Evolutionary conservation across 2,797 vertebrate genomes (phyloP).

Genomic region (Caiman crocodilus): DNA sequence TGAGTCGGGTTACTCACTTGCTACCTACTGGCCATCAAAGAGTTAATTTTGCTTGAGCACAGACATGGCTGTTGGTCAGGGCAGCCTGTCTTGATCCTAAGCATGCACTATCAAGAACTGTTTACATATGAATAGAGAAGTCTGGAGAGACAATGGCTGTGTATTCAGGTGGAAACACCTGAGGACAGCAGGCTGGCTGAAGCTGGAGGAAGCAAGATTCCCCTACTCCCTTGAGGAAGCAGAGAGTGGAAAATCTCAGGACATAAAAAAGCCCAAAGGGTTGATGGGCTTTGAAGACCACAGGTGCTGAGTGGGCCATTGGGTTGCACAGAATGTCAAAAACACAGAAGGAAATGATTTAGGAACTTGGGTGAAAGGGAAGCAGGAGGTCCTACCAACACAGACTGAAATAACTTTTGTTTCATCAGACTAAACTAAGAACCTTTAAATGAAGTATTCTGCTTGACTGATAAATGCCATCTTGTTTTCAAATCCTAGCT

Average conservation of each 20-base stretch:
- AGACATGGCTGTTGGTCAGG: rapidly evolving
- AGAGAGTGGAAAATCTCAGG: too few relatives aligned
- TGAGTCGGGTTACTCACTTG: neutral
- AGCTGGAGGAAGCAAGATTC: neutral
- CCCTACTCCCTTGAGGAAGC: neutral
- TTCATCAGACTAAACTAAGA: neutral
- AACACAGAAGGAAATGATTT: neutral
- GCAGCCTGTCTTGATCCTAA: rapidly evolving
- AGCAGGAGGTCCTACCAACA: neutral
- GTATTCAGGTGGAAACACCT: neutral
- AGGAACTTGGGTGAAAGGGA: neutral
- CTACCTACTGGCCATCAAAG: neutral
- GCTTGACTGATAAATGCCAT: rapidly evolving
- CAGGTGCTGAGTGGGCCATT: too few relatives aligned
- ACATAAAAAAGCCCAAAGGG: neutral
- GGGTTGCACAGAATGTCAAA: too few relatives aligned
- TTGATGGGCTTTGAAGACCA: neutral
- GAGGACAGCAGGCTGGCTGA: neutral
- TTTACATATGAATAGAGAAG: rapidly evolving
- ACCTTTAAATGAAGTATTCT: neutral
- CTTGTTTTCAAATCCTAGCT: too few relatives aligned
- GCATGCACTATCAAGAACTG: neutral
- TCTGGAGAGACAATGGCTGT: neutral
- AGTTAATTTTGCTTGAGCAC: neutral
- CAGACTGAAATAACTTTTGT: neutral